phyloP scores from a whole-genome alignment of 2,888 invertebrate genomes.

The Platypus cylindrus region DNA sequence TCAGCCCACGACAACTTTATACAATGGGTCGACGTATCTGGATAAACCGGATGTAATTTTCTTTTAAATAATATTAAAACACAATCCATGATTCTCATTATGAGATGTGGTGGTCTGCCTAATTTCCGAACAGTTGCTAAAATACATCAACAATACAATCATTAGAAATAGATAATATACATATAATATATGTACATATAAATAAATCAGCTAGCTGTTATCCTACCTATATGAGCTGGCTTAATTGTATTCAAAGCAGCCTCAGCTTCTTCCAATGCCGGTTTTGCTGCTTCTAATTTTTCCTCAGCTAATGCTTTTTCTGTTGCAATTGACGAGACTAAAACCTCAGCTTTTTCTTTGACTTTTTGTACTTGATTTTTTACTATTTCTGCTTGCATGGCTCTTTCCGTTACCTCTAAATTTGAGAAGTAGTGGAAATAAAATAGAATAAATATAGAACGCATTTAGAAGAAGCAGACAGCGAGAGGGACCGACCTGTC shows the following conservation, averaged over 20 bases:
- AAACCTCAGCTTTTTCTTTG: conserved; percentile 86
- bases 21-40: conserved; percentile 70
- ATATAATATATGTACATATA: background rate
- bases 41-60: conserved; percentile 66
- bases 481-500: conserved; percentile 40
- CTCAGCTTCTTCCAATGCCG: conserved; percentile 91
- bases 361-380: conserved; percentile 93
- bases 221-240: conserved; percentile 74
- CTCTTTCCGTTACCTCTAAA: conserved; percentile 67
- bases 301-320: conserved; percentile 87
- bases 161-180: background rate
- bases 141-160: conserved; percentile 16
- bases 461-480: background rate
- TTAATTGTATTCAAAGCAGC: conserved; percentile 91
- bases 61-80: conserved; percentile 87
- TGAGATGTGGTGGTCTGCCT: conserved; percentile 89
- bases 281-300: conserved; percentile 90
- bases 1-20: conserved; percentile 95
- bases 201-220: background rate
- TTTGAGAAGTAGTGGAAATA: background rate
- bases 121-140: conserved; percentile 78
- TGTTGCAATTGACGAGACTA: conserved; percentile 74
- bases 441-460: background rate
- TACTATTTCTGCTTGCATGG: conserved; percentile 89
- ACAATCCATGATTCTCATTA: conserved; percentile 97